Conservation (phyloP, 1,140 invertebrate genomes). For the Trichonephila inaurata region DNA sequence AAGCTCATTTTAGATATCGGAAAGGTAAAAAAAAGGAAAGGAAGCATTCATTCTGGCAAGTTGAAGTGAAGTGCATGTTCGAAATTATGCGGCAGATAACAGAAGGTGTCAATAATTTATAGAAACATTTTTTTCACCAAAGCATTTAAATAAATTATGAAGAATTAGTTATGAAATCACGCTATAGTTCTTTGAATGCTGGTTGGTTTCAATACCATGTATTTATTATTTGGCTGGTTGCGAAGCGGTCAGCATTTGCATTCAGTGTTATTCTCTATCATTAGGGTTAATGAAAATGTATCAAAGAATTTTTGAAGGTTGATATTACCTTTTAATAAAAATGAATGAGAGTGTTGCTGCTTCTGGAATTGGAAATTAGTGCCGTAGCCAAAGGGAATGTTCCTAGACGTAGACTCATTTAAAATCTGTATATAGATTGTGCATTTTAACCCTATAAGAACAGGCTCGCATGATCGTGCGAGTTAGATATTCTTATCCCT, state of each 20-base stretch:
- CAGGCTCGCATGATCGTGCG: too few species aligned
- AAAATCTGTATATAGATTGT: too few species aligned
- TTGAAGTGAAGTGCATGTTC: conserved; percentile 5
- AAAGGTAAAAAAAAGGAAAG: not conserved
- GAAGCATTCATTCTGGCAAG: conserved; percentile 15
- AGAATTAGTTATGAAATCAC: not conserved
- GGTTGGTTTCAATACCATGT: not conserved
- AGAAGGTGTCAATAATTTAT: not conserved
- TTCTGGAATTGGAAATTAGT: too few species aligned
- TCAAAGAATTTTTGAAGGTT: too few species aligned
- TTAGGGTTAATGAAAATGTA: too few species aligned
- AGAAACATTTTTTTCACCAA: not conserved
- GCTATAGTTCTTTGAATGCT: not conserved
- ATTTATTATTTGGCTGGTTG: not conserved
- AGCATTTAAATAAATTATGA: not conserved
- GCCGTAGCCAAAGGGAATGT: too few species aligned
- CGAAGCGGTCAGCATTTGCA: not conserved
- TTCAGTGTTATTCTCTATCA: too few species aligned
- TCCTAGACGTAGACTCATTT: too few species aligned
- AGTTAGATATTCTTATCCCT: too few species aligned
- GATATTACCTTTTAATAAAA: too few species aligned
- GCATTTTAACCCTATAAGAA: too few species aligned
- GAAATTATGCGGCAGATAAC: not conserved
- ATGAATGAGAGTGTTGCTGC: too few species aligned
- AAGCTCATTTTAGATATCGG: not conserved